phyloP scores from a whole-genome alignment of 2,888 invertebrate species.

The Sericinus montela region DNA sequence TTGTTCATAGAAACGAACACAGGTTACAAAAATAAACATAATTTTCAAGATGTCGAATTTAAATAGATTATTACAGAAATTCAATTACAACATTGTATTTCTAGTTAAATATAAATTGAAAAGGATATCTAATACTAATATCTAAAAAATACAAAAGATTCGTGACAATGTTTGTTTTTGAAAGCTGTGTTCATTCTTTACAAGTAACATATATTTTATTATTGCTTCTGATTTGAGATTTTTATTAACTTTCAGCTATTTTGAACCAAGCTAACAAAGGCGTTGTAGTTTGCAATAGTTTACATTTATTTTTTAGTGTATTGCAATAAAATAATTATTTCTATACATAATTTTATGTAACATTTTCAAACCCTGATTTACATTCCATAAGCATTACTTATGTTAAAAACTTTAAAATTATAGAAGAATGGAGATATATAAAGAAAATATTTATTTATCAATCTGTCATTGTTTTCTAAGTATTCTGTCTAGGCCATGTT shows the following conservation, averaged over 20 bases:
- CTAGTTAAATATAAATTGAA: no score
- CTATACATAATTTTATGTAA: conserved; percentile 1
- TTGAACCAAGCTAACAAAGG: no score
- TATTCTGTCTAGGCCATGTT: background rate
- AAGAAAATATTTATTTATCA: background rate
- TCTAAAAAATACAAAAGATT: background rate
- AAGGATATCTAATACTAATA: no score
- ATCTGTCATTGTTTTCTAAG: background rate
- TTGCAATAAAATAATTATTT: background rate
- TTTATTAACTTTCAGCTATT: background rate
- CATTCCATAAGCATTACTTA: no score
- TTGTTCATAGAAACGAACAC: background rate
- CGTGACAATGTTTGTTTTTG: background rate
- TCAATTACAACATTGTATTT: no score
- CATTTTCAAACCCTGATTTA: no score
- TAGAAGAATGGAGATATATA: background rate
- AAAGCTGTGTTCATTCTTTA: background rate
- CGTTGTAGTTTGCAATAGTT: no score
- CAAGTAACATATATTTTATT: background rate
- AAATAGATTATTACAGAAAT: no score
- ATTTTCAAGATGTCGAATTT: background rate
- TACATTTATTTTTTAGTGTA: no score
- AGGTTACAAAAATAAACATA: background rate
- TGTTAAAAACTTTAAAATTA: no score
- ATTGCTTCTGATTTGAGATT: conserved; percentile 1